Base-by-base conservation (phyloP, 2,888 invertebrate genomes). In the Lasioglossum morio region DNA sequence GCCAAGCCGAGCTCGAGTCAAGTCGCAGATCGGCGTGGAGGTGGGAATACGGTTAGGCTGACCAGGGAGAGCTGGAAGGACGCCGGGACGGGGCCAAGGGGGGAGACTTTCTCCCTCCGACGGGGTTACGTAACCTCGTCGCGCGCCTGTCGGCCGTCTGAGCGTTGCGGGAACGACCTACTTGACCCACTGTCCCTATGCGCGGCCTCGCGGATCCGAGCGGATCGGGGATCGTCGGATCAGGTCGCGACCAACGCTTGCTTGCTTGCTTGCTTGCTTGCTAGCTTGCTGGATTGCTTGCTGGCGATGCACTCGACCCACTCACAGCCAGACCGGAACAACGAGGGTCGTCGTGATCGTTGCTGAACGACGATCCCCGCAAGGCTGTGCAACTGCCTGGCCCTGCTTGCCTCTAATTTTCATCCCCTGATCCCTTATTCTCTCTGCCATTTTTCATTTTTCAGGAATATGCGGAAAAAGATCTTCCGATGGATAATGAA, bases 31-130 rank as follows among this genome's bases (percentile, higher is more conserved):
- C 53, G 74, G 72, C 82, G 77, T 27, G 80, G 77, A 69, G 82
- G 78, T 72, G 82, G 76, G 40, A 81, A 66, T 34, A 43, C 66
- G 81, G 76, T 72, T 81, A 79, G 69, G 53, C 81, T 77, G 63
- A 27, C 48, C 72, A 79, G 72, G 72, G 75, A 74, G 79, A 73
- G 72, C 69, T 53, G 74, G 89, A 86, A 86, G 86, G 80, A 84
- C 83, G 82, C 77, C 40, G 72, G 66, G 69, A 72, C 81, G 81
- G 70, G 84, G 81, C 57, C 84, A 83, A 78, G 83, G 77, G 87
- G 76, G 89, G 92, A 90, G 92, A 94, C 94, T 94, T 94, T 94
- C 94, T 94, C 94, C 93, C 93, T 92, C 91, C 91, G 87, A 89
- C 60, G 66, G 91, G 89, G 92, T 94, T 94, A 94, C 91, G 92